Conservation (phyloP, 2,888 invertebrate genomes). For the Junonia oenone region DNA sequence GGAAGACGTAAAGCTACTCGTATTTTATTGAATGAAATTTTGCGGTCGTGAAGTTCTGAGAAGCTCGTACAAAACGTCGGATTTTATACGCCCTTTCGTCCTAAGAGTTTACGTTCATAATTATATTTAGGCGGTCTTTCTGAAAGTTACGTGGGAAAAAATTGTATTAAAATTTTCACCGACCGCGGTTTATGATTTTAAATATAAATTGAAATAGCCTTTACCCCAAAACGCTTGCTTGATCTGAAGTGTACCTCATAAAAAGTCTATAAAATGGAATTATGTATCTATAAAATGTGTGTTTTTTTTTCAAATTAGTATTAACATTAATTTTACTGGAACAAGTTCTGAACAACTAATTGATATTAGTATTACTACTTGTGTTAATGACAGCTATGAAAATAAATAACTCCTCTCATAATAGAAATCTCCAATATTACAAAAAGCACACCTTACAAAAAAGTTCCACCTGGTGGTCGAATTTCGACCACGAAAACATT, state of each 20-base stretch:
- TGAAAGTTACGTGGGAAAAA: constrained; percentile 5
- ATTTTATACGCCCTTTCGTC: constrained; percentile 7
- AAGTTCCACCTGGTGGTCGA: no score
- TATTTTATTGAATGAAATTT: neutral
- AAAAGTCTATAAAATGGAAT: neutral
- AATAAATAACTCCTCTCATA: no score
- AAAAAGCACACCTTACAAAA: no score
- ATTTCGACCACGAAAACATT: no score
- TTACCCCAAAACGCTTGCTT: neutral
- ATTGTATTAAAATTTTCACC: constrained; percentile 5
- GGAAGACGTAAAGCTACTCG: neutral
- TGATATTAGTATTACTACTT: no score
- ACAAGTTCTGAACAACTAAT: no score
- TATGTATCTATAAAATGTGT: neutral
- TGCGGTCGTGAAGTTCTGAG: constrained; percentile 1
- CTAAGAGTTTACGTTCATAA: constrained; percentile 14
- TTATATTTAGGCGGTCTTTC: constrained; percentile 12
- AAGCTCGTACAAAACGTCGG: constrained; percentile 5
- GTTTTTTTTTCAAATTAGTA: neutral
- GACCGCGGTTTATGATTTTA: neutral
- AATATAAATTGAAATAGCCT: neutral
- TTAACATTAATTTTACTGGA: neutral
- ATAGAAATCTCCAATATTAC: no score
- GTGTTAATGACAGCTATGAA: no score
- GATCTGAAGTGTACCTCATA: neutral